Conservation (phyloP, 2,797 vertebrate genomes). For the Cossypha dichroa region DNA sequence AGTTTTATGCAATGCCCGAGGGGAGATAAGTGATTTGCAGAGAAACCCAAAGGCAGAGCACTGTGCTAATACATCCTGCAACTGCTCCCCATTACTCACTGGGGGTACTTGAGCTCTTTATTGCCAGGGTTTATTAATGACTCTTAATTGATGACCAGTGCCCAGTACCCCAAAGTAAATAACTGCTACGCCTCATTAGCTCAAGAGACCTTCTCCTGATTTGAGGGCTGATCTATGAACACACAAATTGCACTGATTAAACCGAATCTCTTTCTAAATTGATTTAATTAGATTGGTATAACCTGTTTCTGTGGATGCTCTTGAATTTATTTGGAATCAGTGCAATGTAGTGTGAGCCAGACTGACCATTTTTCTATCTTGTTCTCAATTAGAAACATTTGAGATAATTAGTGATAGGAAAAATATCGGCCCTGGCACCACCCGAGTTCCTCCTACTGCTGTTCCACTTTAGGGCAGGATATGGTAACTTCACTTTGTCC, state of each 20-base stretch:
- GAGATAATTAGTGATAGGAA: slow-evolving; percentile 20
- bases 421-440: not conserved
- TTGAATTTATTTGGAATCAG: slow-evolving; percentile 43
- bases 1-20: not conserved
- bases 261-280: slow-evolving; percentile 34
- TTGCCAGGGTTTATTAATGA: slow-evolving; percentile 62
- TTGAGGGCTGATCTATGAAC: slow-evolving; percentile 49
- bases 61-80: slow-evolving; percentile 40
- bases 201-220: slow-evolving; percentile 51
- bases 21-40: slow-evolving; percentile 44
- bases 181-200: slow-evolving; percentile 56
- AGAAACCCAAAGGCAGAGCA: slow-evolving; percentile 46
- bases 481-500: not conserved
- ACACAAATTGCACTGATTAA: slow-evolving; percentile 57
- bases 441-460: not conserved
- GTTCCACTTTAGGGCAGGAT: not conserved
- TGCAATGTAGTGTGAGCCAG: not conserved
- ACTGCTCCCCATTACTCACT: slow-evolving; percentile 58
- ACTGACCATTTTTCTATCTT: not conserved
- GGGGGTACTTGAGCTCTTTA: slow-evolving; percentile 50
- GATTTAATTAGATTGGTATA: slow-evolving; percentile 45
- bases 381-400: slow-evolving; percentile 21
- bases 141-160: slow-evolving; percentile 52
- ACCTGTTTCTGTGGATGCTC: slow-evolving; percentile 25
- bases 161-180: slow-evolving; percentile 65